phyloP scores from a whole-genome alignment of 2,113 vertebrate genomes.

The Enhydra lutris region DNA sequence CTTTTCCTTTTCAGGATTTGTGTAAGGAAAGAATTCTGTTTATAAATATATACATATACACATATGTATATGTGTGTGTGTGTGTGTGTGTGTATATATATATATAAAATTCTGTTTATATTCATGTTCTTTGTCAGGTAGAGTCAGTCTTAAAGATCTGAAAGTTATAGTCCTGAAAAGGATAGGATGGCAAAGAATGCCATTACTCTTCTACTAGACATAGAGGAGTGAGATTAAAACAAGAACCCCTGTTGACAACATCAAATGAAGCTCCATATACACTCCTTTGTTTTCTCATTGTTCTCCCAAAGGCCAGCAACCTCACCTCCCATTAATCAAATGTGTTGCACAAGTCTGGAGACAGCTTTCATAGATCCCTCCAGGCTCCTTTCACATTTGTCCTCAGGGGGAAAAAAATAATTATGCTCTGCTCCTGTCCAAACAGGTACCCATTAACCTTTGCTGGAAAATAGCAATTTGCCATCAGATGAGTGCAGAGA shows the following conservation, averaged over 20 bases:
- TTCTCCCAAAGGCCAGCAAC: background rate
- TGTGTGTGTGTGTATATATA: too few relatives aligned
- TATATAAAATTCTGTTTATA: background rate
- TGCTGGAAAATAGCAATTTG: conserved; percentile 66
- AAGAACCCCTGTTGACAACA: background rate
- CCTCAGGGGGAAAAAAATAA: conserved; percentile 41
- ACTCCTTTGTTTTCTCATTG: background rate
- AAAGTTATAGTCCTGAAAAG: background rate
- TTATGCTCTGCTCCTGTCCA: conserved; percentile 63
- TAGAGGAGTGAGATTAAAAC: background rate
- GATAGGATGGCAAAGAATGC: background rate
- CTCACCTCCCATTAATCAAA: conserved; percentile 13
- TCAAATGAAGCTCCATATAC: background rate
- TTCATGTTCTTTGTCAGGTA: background rate
- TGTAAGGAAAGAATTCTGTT: background rate
- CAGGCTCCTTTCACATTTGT: conserved; percentile 34
- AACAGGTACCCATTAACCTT: conserved; percentile 67
- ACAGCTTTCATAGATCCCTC: background rate
- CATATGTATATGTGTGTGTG: too few relatives aligned
- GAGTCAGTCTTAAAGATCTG: background rate
- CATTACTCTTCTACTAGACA: background rate
- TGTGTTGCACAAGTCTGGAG: background rate
- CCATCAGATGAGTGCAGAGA: conserved; percentile 52
- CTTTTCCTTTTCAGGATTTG: background rate
- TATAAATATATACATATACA: too few relatives aligned